Conservation (phyloP, 2,113 vertebrate genomes). For the Scophthalmus maximus region DNA sequence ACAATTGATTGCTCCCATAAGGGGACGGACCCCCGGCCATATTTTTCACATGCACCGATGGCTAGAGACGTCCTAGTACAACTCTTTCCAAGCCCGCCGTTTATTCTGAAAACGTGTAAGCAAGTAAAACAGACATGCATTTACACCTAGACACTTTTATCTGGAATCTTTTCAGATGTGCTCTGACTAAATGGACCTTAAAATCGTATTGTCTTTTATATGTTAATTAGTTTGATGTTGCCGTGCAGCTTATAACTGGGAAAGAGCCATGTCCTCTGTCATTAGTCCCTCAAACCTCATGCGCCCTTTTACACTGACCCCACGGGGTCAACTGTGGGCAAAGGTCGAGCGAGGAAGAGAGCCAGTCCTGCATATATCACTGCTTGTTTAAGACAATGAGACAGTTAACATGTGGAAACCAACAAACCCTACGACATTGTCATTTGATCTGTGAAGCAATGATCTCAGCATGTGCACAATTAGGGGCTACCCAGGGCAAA, state of each 20-base stretch:
- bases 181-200: background rate
- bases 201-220: background rate
- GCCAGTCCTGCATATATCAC: slow-evolving; percentile 10
- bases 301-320: slow-evolving; percentile 20
- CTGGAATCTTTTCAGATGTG: background rate
- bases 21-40: background rate
- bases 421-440: slow-evolving; percentile 17
- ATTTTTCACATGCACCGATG: slow-evolving; percentile 9
- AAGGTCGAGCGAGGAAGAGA: slow-evolving; percentile 8
- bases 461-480: slow-evolving; percentile 27
- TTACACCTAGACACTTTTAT: background rate
- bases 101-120: slow-evolving; percentile 10
- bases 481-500: background rate
- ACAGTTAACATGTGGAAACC: slow-evolving; percentile 37
- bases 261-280: background rate
- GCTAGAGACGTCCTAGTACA: background rate
- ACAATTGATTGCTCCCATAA: slow-evolving; percentile 30
- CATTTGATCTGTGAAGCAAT: slow-evolving; percentile 43
- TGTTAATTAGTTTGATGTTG: background rate
- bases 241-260: background rate
- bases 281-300: slow-evolving; percentile 9
- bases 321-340: slow-evolving; percentile 19
- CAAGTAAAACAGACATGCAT: background rate
- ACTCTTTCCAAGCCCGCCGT: background rate
- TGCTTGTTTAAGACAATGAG: slow-evolving; percentile 15